Evolutionary conservation across 2,113 vertebrate genomes (phyloP).

Genomic region (Eretmochelys imbricata): DNA sequence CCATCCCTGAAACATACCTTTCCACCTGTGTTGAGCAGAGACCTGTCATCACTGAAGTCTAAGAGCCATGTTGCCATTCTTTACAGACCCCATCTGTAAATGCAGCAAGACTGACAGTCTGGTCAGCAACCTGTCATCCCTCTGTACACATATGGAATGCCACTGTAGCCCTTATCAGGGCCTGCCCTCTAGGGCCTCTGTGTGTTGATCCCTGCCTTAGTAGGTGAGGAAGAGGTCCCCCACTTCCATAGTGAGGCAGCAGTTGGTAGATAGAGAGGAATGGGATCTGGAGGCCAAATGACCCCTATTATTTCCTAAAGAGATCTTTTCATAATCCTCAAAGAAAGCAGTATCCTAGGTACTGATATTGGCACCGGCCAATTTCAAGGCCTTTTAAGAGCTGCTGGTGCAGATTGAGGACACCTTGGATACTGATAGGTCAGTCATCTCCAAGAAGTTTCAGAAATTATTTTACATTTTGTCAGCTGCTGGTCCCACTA

Average conservation of each 20-base stretch:
- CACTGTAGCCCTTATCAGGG: not conserved
- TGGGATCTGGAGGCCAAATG: not conserved
- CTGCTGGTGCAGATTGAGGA: no score
- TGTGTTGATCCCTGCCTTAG: not conserved
- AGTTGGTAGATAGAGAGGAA: not conserved
- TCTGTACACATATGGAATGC: not conserved
- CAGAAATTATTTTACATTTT: no score
- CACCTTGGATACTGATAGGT: no score
- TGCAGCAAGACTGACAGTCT: not conserved
- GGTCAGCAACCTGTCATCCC: not conserved
- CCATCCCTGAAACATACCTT: not conserved
- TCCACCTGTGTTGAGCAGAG: not conserved
- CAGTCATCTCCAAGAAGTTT: no score
- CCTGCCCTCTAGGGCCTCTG: not conserved
- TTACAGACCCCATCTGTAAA: not conserved
- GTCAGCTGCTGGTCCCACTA: no score
- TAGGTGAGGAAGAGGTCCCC: no score
- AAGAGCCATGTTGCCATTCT: not conserved
- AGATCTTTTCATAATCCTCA: no score
- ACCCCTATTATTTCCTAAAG: not conserved
- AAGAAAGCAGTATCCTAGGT: no score
- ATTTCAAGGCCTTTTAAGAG: no score
- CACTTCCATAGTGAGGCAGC: not conserved
- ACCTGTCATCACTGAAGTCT: not conserved
- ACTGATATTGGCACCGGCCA: no score